Conservation (phyloP, 2,888 invertebrate genomes). For the Athrips mouffetella region DNA sequence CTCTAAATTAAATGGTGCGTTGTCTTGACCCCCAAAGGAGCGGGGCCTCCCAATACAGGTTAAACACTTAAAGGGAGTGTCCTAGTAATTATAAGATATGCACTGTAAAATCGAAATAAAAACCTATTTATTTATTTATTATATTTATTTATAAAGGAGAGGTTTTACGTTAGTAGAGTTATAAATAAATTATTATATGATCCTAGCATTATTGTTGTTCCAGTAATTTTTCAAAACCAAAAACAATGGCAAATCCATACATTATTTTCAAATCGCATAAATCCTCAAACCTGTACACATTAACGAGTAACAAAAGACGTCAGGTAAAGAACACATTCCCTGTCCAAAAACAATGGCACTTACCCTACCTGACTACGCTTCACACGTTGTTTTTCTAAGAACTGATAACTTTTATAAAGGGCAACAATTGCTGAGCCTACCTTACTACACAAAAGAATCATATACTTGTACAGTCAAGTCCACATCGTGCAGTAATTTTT, state of each 20-base stretch:
- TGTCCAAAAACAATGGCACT: slow-evolving; percentile 4
- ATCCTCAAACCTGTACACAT: background rate
- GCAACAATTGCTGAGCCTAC: background rate
- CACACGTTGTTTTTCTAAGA: slow-evolving; percentile 6
- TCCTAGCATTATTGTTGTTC: background rate
- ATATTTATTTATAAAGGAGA: no score
- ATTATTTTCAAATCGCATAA: background rate
- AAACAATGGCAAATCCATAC: background rate
- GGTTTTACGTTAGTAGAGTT: no score
- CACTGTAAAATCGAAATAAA: no score
- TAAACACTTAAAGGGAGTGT: no score
- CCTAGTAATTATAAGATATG: no score
- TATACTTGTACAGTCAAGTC: no score
- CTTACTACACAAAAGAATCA: slow-evolving; percentile 2
- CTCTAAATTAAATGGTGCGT: no score
- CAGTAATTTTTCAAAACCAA: background rate
- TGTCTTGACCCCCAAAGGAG: no score
- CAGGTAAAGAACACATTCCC: background rate
- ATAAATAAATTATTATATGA: no score
- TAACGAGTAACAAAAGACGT: background rate
- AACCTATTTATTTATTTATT: no score
- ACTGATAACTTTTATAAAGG: slow-evolving; percentile 10
- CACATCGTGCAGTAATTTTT: no score
- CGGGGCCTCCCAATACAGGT: no score
- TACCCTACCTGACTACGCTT: slow-evolving; percentile 6